Evolutionary conservation across 2,797 vertebrate species (phyloP), one percentile per base, ranked within the genome.

Genomic region (Periophthalmus magnuspinnatus): DNA sequence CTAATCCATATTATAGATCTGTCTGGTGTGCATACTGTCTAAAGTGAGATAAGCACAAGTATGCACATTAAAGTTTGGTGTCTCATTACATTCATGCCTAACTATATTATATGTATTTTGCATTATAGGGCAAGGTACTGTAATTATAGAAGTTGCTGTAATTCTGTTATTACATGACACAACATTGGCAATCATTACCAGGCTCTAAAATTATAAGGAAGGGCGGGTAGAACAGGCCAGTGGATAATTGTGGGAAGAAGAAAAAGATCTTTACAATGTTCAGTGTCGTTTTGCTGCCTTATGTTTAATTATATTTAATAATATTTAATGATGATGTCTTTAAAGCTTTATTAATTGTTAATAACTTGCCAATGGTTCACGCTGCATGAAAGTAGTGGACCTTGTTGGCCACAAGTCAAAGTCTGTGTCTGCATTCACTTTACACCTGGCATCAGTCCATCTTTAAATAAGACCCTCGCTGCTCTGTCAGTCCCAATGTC

Each of bases 381-480:
- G n/a, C 48, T 21, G 61, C 54, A 41, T 55, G 48, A 62, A 52
- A 1, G 32, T 32, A 28, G 34, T 11, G 36, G 60, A 59, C 34
- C 16, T 55, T 60, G 22, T 55, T 82, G 76, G 80, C 65, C 62
- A 48, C 2, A 47, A 71, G 38, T 77, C 76, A 81, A 76, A 81
- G 70, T 59, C 67, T 69, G 77, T 79, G 74, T 14, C 56, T 82
- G 76, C 71, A 75, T 81, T 78, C 71, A 66, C 22, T 55, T 72
- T 72, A 62, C 58, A 66, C 45, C 38, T 82, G 77, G 76, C 69
- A 64, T 17, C 33, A 7, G 17, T 82, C 70, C 75, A 65, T 69
- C 28, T 34, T 55, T 74, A 45, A 80, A 73, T 59, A 48, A 79
- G 71, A 79, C 79, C 72, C 74, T 69, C 72, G 22, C 55, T 63